Conservation (phyloP, 2,113 vertebrate species). For the Prunella fulvescens region DNA sequence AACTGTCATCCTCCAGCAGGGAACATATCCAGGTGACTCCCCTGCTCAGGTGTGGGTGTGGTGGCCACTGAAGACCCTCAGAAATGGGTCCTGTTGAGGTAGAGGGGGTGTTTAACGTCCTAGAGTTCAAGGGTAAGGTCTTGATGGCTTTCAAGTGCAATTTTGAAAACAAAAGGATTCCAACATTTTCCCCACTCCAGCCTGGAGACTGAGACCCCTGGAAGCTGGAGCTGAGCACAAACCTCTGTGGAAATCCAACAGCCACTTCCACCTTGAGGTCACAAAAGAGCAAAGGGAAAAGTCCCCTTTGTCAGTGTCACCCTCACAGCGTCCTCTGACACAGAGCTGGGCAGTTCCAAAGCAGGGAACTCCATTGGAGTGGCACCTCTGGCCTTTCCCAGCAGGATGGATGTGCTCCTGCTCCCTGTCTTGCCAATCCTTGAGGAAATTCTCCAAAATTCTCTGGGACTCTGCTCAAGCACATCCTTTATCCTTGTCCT, state of each 20-base stretch:
- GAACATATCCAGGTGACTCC: background rate
- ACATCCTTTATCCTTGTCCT: background rate
- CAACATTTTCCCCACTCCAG: too few relatives aligned
- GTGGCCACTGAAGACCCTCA: background rate
- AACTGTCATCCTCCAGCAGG: background rate
- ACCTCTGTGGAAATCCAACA: fast-evolving
- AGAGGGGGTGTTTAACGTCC: fast-evolving
- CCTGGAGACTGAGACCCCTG: background rate
- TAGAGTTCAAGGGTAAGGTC: background rate
- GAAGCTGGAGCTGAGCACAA: background rate
- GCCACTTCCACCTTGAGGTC: fast-evolving
- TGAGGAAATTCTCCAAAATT: background rate
- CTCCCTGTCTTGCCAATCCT: background rate
- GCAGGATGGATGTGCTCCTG: fast-evolving
- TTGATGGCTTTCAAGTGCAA: background rate
- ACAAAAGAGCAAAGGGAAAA: background rate
- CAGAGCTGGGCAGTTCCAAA: background rate
- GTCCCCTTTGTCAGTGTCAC: background rate
- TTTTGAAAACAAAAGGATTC: background rate
- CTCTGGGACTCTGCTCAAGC: background rate
- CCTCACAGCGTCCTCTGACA: fast-evolving
- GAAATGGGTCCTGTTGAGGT: background rate
- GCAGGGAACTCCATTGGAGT: background rate
- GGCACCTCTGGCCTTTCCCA: background rate
- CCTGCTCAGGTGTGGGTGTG: background rate